Evolutionary conservation across 2,797 vertebrate species (phyloP), one percentile per base, ranked within the genome.

Genomic region (Melanotaenia pygmaea): DNA sequence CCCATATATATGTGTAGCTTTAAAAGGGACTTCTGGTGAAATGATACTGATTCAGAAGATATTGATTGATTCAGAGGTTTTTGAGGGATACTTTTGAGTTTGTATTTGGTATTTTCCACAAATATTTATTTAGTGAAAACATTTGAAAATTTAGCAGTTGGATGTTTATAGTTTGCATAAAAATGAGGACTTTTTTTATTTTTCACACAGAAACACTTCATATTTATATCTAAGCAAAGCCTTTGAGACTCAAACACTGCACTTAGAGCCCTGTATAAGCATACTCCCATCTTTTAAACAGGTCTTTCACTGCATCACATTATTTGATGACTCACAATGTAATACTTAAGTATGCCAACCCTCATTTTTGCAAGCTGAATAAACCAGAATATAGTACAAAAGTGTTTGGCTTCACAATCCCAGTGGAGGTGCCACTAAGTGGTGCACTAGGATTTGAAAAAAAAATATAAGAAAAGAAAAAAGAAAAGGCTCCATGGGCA

Each of bases 21-120:
- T 77, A 77, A 81, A 79, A 82, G 34, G 80, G 59, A 64, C 65
- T 81, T 73, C 64, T 62, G 43, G 32, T 40, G 63, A 34, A 83
- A 72, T 50, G 57, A 24, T n/a, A 7, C 2, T 32, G 32, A 10
- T n/a, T 64, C 22, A 54, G 38, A 65, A 16, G 47, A 78, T 77
- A 40, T 70, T 61, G 54, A 35, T 70, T 10, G 0, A 24, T 61
- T 68, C 18, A 51, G 22, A 24, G 57, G 43, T 58, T 78, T 40
- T 58, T 67, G 32, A 79, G 68, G 24, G 56, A 58, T 34, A 47
- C 10, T 63, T 34, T 51, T 72, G 53, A 28, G 13, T 72, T 64
- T 74, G 11, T 11, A 28, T 58, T 37, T 53, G 4, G 11, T 2
- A n/a, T 57, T 67, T 68, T 43, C 54, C 65, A 69, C 77, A 70